A percentile compares a stretch with the other conserved stretches of the same genome.
Evolutionary conservation across 2,888 invertebrate genomes (phyloP).

Genomic region (Caenorhabditis imperialis): DNA sequence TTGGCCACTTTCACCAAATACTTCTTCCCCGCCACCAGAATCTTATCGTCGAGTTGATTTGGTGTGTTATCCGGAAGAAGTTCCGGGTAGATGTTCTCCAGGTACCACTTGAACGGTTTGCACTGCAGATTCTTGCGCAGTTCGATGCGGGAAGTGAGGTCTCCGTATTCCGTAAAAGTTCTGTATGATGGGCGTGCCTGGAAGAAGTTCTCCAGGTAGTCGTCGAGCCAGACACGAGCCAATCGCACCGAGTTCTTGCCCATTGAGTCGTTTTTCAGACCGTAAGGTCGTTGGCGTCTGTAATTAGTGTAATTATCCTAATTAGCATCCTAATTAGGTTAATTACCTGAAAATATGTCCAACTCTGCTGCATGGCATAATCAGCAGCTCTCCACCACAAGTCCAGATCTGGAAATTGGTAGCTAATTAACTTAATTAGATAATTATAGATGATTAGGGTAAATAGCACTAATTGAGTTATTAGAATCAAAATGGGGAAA

Average conservation of each 20-base stretch:
- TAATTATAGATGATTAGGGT: too few relatives aligned
- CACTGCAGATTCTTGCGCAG: constrained; percentile 89
- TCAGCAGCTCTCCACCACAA: constrained; percentile 92
- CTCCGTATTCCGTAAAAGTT: constrained; percentile 85
- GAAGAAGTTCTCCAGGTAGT: constrained; percentile 84
- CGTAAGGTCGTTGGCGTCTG: constrained; percentile 85
- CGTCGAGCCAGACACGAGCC: constrained; percentile 97
- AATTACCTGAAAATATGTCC: constrained; percentile 94
- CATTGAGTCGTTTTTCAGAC: constrained; percentile 87
- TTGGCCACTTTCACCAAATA: constrained; percentile 63
- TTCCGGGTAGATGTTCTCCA: constrained; percentile 97
- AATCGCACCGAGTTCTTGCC: constrained; percentile 91
- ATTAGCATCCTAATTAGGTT: too few relatives aligned
- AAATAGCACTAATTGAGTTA: too few relatives aligned
- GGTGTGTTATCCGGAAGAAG: constrained; percentile 84
- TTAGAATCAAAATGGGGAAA: too few relatives aligned
- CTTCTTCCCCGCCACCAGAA: constrained; percentile 52
- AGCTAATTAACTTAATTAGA: too few relatives aligned
- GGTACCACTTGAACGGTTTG: constrained; percentile 93
- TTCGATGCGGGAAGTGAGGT: constrained; percentile 86
- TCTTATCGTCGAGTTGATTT: constrained; percentile 40
- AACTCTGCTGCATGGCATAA: constrained; percentile 94
- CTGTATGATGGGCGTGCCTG: constrained; percentile 62
- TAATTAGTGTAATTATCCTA: too few relatives aligned
- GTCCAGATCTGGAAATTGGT: constrained; percentile 94